These are phyloP conservation scores for Cyphomyrus plagiostoma DNA, from an alignment of 2,113 vertebrate genomes.

Conservation along the genomic window DNA sequence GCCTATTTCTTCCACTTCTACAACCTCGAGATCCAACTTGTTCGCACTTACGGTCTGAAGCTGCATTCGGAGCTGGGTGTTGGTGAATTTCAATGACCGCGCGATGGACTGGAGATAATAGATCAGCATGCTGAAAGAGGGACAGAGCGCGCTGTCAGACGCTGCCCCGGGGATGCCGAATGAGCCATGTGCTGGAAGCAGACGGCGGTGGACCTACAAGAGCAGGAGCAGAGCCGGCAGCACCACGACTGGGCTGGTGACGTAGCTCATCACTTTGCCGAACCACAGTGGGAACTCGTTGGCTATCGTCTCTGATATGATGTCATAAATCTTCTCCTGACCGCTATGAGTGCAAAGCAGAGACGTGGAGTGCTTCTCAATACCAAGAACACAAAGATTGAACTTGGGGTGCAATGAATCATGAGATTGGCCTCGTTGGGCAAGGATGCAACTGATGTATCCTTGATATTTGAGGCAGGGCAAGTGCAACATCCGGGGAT, in stretches of 20 bases:
- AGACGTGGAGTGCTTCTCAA: not conserved
- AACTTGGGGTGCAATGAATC: not conserved
- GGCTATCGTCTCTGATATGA: constrained; percentile 84
- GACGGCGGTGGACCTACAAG: constrained; percentile 68
- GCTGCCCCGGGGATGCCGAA: not conserved
- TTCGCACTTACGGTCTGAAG: constrained; percentile 80
- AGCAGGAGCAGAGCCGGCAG: constrained; percentile 82
- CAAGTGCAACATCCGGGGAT: not conserved
- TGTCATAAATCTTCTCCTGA: constrained; percentile 96
- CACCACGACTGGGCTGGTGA: constrained; percentile 89
- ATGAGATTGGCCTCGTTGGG: not conserved
- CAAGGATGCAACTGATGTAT: not conserved
- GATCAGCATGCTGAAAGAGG: constrained; percentile 84
- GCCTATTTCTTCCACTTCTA: not conserved
- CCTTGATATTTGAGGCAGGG: not conserved
- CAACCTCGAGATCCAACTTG: not conserved
- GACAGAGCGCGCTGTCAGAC: constrained; percentile 6
- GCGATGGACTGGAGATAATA: constrained; percentile 97
- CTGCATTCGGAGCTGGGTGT: constrained; percentile 88
- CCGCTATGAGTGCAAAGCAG: constrained; percentile 59
- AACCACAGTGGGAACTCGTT: constrained; percentile 86
- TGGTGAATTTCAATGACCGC: constrained; percentile 90
- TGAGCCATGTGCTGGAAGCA: not conserved
- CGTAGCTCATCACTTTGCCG: constrained; percentile 73
- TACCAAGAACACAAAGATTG: not conserved